Base-by-base conservation (phyloP, 2,888 invertebrate genomes). In the Orthonevra nobilis region DNA sequence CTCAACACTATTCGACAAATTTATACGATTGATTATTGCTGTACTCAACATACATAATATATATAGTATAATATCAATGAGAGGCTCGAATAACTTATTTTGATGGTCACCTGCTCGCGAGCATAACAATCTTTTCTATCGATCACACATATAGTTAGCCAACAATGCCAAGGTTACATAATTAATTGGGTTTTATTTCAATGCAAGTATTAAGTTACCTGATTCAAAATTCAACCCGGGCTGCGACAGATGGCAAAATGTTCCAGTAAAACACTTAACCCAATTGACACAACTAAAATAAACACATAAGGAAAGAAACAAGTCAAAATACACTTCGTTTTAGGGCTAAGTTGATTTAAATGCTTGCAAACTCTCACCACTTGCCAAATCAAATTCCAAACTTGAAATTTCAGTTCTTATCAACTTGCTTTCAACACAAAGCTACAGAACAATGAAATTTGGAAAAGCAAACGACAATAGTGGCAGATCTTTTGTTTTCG, bases 91-190 rank as follows among this genome's bases (percentile, higher is more conserved):
- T 20, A 46, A 40, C 28, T 14, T n/a, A 60, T 30, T 68, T 40
- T 20, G 48, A 69, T 42, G 69, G 69, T 75, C 61, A 74, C 42
- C 60, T 52, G 52, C 9, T 40, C 15, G 46, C 6, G 17, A 38
- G 5, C 26, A 69, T 32, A 26, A 30, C 54, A 60, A 60, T 44
- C 36, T 54, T 46, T 38, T 23, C 48, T 50, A 50, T 19, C 14
- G 3, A 30, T 32, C 48, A 48, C 32, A 12, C 68, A 38, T 50
- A 34, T 44, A 23, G 56, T 30, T 40, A 38, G 46, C 38, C 48
- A 69, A 75, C 61, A 75, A 70, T 63, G 44, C 50, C 70, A 77
- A 70, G 75, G 75, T 77, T 77, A 77, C 52, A 64, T 70, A 70
- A 77, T 52, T 44, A 38, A 52, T 30, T 50, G 36, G 34, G 17